These are phyloP conservation scores for Pristionchus fissidentatus DNA, from an alignment of 2,888 invertebrate genomes.

Conservation along the genomic window DNA sequence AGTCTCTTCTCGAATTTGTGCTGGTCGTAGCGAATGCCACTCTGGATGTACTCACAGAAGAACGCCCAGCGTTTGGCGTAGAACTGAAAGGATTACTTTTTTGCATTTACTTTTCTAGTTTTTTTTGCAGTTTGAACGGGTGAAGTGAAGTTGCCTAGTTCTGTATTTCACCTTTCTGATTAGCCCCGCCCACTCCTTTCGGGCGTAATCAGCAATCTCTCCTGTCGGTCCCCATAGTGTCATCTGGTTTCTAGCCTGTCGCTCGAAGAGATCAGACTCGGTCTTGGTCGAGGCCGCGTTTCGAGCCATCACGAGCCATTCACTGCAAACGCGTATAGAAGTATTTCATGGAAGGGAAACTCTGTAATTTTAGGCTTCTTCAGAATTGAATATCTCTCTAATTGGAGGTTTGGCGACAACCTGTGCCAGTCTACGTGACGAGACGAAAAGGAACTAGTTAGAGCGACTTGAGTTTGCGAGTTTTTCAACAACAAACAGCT, in stretches of 20 bases:
- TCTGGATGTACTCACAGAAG: constrained; percentile 60
- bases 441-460: neutral
- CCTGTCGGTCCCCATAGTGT: constrained; percentile 93
- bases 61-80: constrained; percentile 61
- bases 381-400: neutral
- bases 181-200: constrained; percentile 90
- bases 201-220: constrained; percentile 89
- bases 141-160: neutral
- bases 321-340: constrained; percentile 28
- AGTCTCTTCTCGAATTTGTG: constrained; percentile 53
- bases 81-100: constrained; percentile 49
- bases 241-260: constrained; percentile 91
- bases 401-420: no score
- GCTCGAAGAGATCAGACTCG: constrained; percentile 79
- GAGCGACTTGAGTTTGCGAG: neutral
- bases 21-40: constrained; percentile 52
- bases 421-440: no score
- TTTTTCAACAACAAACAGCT: constrained; percentile 7
- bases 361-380: neutral
- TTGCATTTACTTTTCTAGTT: no score
- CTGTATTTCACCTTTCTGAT: constrained; percentile 26
- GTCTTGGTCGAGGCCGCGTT: neutral
- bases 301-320: constrained; percentile 39
- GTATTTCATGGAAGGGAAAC: no score
- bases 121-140: neutral